Conservation (phyloP, 2,888 invertebrate species). For the Pteria penguin region DNA sequence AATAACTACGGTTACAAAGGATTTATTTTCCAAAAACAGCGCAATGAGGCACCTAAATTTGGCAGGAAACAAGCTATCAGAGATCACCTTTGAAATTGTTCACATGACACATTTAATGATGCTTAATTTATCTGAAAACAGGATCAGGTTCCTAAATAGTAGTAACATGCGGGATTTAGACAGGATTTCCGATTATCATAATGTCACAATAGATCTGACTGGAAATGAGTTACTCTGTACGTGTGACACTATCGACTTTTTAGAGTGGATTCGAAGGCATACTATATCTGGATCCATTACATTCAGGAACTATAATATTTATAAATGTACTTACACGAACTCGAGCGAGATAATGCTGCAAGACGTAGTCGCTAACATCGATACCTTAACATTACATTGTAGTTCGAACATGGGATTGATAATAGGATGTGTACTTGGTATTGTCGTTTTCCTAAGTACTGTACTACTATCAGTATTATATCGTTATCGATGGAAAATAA, state of each 20-base stretch:
- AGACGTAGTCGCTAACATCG: background rate
- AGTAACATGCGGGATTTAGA: too few species aligned
- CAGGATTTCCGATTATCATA: background rate
- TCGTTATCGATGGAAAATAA: background rate
- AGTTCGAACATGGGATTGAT: background rate
- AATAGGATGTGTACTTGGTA: background rate
- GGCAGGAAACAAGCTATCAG: background rate
- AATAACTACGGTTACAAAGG: too few species aligned
- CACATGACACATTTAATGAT: too few species aligned
- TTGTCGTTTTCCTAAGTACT: background rate
- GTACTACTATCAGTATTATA: background rate
- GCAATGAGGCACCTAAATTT: background rate
- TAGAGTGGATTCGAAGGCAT: background rate
- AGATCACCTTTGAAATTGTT: too few species aligned
- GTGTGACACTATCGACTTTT: background rate
- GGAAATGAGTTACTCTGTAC: background rate
- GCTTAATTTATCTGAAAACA: too few species aligned
- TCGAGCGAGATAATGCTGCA: background rate
- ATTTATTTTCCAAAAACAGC: background rate
- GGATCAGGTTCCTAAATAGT: too few species aligned
- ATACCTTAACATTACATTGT: background rate
- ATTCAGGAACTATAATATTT: background rate
- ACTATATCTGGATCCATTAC: background rate
- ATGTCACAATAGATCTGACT: background rate
- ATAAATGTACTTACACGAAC: background rate